Base-by-base conservation (phyloP, 2,888 invertebrate species). In the Napeogenes inachia region DNA sequence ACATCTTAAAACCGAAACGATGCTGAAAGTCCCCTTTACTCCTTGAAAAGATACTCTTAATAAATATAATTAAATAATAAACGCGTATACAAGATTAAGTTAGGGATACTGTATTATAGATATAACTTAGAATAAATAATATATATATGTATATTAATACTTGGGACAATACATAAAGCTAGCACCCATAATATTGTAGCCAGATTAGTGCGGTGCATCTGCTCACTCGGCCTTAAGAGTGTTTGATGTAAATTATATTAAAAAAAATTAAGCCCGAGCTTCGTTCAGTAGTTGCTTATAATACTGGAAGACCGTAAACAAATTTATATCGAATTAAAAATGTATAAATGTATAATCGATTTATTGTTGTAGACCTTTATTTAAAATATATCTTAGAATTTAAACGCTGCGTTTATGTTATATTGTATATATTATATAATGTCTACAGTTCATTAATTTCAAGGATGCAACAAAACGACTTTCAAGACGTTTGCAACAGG, bases 231-330 rank as follows among this genome's bases (percentile, higher is more conserved):
- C 21, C 30, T 30, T 10, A 21, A 50, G 30, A 50, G 30, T 30
- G 30, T 13, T 30, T 30, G 50, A 12, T 30, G 55, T 62, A 54
- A 38, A 46, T 61, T 57, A 38, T 57, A 61, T 75, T 42, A 42
- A 42, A 42, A 72, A 74, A 75, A 65, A 71, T 68, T 67, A 73
- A 75, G 67, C 70, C 71, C 74, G 74, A 75, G 69, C 68, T 65
- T 65, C 66, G 65, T 69, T 76, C 61, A 72, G 68, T 76, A 70
- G 67, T 75, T 74, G 76, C 82, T 84, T 85, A 83, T 70, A 72
- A 75, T 84, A 87, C 72, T 88, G 88, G 88, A 88, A 89, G 87
- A 87, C 88, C 70, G 76, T 78, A 82, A 84, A 80, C 73, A 75
- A 85, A 85, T 76, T 63, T 70, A 71, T 72, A 68, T 69, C 69